These are phyloP conservation scores for Choreutis nemorana DNA, from an alignment of 2,888 invertebrate species.

Conservation along the genomic window DNA sequence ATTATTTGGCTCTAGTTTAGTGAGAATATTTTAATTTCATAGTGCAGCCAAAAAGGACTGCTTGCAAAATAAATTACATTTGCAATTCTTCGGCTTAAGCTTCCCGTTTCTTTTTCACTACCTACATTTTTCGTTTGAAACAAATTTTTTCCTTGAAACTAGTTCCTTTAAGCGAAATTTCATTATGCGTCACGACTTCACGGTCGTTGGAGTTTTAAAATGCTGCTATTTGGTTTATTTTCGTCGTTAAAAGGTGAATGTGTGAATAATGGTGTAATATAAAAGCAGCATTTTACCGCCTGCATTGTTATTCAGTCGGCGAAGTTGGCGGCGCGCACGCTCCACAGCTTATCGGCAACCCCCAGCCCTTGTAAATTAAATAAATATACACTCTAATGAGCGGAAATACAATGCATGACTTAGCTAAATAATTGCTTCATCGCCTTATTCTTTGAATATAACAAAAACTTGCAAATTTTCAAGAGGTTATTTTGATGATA, in stretches of 20 bases:
- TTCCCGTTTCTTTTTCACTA: slow-evolving; percentile 16
- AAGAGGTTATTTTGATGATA: too few relatives aligned
- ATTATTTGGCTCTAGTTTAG: background rate
- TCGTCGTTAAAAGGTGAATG: slow-evolving; percentile 11
- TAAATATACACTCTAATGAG: slow-evolving; percentile 66
- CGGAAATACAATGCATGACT: slow-evolving; percentile 61
- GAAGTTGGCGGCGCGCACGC: slow-evolving; percentile 52
- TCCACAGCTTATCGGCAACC: slow-evolving; percentile 55
- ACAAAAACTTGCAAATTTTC: too few relatives aligned
- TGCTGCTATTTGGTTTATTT: slow-evolving; percentile 16
- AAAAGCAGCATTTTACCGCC: slow-evolving; percentile 44
- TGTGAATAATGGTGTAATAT: slow-evolving; percentile 20
- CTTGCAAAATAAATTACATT: slow-evolving; percentile 21
- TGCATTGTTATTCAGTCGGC: slow-evolving; percentile 61
- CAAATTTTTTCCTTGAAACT: slow-evolving; percentile 19
- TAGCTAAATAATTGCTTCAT: slow-evolving; percentile 59
- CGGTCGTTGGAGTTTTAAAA: slow-evolving; percentile 22
- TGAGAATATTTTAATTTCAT: too few relatives aligned
- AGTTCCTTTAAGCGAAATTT: slow-evolving; percentile 29
- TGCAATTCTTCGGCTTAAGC: slow-evolving; percentile 20
- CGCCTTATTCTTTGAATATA: slow-evolving; percentile 11
- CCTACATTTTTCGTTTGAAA: slow-evolving; percentile 19
- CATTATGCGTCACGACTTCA: slow-evolving; percentile 26
- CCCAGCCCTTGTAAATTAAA: slow-evolving; percentile 65
- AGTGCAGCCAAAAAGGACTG: too few relatives aligned